Evolutionary conservation across 2,113 vertebrate species (phyloP), one percentile per base, ranked within the genome.

Genomic region (Paraplagusia blochii): DNA sequence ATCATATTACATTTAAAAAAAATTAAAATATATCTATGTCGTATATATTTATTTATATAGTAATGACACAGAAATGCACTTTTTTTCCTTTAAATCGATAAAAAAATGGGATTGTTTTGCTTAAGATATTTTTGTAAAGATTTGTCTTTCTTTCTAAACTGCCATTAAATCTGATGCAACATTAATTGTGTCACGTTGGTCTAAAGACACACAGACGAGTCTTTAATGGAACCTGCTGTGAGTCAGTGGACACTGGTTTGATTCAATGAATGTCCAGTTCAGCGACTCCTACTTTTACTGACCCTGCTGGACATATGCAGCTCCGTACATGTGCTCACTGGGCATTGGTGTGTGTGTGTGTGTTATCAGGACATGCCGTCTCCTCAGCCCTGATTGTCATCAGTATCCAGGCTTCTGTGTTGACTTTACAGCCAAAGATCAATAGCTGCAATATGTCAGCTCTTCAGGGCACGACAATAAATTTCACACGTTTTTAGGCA

Each of bases 391-490:
- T 63, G 54, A 73, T 69, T 76, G 74, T 79, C 80, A 61, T 79
- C 78, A 85, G 84, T 88, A 76, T 87, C 86, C 81, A 75, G 80
- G 86, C 80, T 88, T 83, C 87, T 65, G 78, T 86, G 84, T 88
- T 87, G 82, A 70, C 79, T 84, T 80, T 80, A 73, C 65, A 75
- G 33, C 79, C 79, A 73, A 88, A 87, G 82, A 88, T 88, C 85
- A 88, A 88, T 88, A 88, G 75, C 65, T 1, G 72, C 85, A 88
- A 88, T 88, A 88, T 88, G 87, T 84, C 74, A 60, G 74, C 83
- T 77, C 84, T 85, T 69, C 66, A 87, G 78, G 69, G 71, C 58
- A 69, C 63, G 66, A 87, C 81, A 80, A 84, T 83, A 67, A 85
- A 87, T 87, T 80, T 82, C 80, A 85, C 85, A 80, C 63, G n/a